These are phyloP conservation scores for Gambelia wislizenii DNA, from an alignment of 2,797 vertebrate species.

Conservation along the genomic window DNA sequence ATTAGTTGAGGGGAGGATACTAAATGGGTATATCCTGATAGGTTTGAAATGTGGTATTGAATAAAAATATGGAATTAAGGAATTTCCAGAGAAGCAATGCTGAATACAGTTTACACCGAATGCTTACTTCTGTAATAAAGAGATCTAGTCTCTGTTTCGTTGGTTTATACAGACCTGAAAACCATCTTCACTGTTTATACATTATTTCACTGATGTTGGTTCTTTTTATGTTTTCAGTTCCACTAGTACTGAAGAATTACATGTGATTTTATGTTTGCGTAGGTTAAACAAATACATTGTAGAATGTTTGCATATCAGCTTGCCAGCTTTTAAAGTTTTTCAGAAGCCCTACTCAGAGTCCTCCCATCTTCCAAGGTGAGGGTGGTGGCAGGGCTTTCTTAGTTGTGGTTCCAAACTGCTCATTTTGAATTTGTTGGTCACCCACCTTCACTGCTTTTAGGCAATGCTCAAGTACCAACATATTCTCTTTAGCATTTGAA, in stretches of 20 bases:
- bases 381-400: neutral
- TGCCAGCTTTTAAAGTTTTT: neutral
- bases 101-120: neutral
- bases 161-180: neutral
- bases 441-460: neutral
- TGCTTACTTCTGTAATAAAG: constrained; percentile 22
- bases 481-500: neutral
- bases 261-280: neutral
- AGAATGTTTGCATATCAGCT: neutral
- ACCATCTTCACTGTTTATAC: neutral
- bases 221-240: neutral
- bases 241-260: neutral
- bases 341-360: neutral
- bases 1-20: neutral
- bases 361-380: neutral
- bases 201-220: neutral
- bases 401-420: neutral
- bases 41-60: neutral
- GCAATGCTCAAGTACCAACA: neutral
- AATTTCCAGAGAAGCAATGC: neutral
- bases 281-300: neutral
- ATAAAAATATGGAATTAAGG: neutral
- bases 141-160: constrained; percentile 17
- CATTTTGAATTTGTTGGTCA: neutral
- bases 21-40: neutral